Conservation (phyloP, 2,113 vertebrate genomes). For the Echinops telfairi region DNA sequence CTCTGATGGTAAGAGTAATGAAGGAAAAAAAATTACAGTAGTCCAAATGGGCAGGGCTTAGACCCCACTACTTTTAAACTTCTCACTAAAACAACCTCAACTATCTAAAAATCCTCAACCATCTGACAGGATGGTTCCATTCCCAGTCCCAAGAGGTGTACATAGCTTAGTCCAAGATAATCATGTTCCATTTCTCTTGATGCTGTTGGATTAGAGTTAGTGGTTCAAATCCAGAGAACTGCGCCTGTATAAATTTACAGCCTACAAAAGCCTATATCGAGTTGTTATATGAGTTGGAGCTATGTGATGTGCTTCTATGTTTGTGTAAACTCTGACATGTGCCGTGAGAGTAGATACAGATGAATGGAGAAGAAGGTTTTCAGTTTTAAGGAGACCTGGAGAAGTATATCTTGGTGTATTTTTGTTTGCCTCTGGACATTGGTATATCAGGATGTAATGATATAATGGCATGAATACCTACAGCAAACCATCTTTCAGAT, state of each 20-base stretch:
- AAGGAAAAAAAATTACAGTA: background rate
- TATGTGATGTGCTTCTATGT: background rate
- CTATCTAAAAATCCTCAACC: background rate
- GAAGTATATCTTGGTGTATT: background rate
- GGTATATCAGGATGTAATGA: background rate
- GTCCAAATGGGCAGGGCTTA: background rate
- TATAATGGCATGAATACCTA: background rate
- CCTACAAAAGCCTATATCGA: too few species aligned
- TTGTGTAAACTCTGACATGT: background rate
- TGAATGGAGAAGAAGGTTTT: background rate
- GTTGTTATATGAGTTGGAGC: too few species aligned
- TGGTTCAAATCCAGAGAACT: too few species aligned
- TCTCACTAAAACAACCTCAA: background rate
- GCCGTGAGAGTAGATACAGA: background rate
- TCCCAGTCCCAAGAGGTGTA: background rate
- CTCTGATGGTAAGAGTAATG: background rate
- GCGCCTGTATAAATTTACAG: too few species aligned
- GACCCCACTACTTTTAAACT: background rate
- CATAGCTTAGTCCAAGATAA: background rate
- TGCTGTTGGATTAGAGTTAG: too few species aligned
- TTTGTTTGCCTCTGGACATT: background rate
- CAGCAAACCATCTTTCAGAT: background rate
- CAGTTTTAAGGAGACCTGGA: conserved; percentile 5
- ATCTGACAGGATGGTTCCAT: background rate
- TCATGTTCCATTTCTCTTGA: background rate